Conservation (phyloP, 2,797 vertebrate genomes). For the Sebastes flavidus region DNA sequence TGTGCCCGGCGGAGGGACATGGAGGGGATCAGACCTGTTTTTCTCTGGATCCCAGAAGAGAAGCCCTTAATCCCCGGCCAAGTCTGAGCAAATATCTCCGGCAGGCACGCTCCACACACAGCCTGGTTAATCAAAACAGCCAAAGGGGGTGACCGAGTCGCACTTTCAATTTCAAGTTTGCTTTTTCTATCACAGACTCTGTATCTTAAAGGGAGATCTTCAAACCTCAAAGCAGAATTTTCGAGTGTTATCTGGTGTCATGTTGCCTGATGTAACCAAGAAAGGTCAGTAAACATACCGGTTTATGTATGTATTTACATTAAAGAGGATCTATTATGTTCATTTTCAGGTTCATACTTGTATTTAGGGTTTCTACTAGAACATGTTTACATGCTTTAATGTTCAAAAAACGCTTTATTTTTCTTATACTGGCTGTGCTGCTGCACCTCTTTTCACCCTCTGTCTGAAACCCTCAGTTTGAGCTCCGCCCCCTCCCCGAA, state of each 20-base stretch:
- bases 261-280: slow-evolving; percentile 8
- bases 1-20: slow-evolving; percentile 47
- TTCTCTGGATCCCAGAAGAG: slow-evolving; percentile 69
- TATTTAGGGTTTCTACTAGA: background rate
- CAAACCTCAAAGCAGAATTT: slow-evolving; percentile 37
- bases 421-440: too few species aligned
- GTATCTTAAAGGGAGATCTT: slow-evolving; percentile 41
- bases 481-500: too few species aligned
- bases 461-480: too few species aligned
- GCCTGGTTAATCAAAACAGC: slow-evolving; percentile 57
- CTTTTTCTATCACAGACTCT: slow-evolving; percentile 11
- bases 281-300: slow-evolving; percentile 1
- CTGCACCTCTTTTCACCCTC: too few species aligned
- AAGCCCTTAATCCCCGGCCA: slow-evolving; percentile 76
- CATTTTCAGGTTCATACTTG: background rate
- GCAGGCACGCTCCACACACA: slow-evolving; percentile 61
- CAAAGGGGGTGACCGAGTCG: slow-evolving; percentile 26
- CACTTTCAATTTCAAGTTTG: slow-evolving; percentile 47
- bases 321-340: fast-evolving
- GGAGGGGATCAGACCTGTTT: slow-evolving; percentile 73
- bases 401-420: too few species aligned
- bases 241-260: background rate
- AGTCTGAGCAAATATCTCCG: slow-evolving; percentile 77
- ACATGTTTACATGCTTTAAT: too few species aligned
- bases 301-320: background rate